These are phyloP conservation scores for Formica exsecta DNA, from an alignment of 1,140 invertebrate species.

Conservation along the genomic window DNA sequence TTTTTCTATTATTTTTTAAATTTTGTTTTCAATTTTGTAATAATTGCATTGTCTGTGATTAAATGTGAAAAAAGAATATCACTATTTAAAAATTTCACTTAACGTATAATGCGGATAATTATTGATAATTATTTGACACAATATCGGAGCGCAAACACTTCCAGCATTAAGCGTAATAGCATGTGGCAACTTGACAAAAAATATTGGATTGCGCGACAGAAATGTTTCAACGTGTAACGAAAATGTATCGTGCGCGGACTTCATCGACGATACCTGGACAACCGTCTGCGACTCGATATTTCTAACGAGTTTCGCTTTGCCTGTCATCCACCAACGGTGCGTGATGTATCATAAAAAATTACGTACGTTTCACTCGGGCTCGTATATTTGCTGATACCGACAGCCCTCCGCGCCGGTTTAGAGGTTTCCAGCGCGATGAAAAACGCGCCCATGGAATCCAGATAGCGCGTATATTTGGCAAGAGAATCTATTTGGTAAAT, in stretches of 20 bases:
- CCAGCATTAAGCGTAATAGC: constrained; percentile 25
- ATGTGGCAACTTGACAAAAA: constrained; percentile 9
- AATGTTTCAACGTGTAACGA: constrained; percentile 27
- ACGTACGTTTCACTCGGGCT: constrained; percentile 39
- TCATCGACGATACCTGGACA: constrained; percentile 51
- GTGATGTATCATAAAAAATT: constrained; percentile 68
- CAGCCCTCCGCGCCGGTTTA: constrained; percentile 41
- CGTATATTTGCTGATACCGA: constrained; percentile 64
- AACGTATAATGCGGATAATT: not conserved
- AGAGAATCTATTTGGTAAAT: constrained; percentile 62
- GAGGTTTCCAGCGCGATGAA: constrained; percentile 46
- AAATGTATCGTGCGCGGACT: constrained; percentile 18
- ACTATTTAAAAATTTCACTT: not conserved
- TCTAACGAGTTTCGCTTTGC: constrained; percentile 57
- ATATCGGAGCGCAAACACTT: not conserved
- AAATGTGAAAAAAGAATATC: not conserved
- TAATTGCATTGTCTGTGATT: not conserved
- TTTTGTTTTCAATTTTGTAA: not conserved
- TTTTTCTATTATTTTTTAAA: too few species aligned
- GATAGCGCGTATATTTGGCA: constrained; percentile 50
- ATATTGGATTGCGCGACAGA: not conserved
- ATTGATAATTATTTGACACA: constrained; percentile 28
- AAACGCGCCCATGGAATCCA: constrained; percentile 54
- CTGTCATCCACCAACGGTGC: constrained; percentile 64
- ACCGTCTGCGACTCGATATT: constrained; percentile 57